These are phyloP conservation scores for Malaclemys terrapin DNA, from an alignment of 2,113 vertebrate species.

Conservation along the genomic window DNA sequence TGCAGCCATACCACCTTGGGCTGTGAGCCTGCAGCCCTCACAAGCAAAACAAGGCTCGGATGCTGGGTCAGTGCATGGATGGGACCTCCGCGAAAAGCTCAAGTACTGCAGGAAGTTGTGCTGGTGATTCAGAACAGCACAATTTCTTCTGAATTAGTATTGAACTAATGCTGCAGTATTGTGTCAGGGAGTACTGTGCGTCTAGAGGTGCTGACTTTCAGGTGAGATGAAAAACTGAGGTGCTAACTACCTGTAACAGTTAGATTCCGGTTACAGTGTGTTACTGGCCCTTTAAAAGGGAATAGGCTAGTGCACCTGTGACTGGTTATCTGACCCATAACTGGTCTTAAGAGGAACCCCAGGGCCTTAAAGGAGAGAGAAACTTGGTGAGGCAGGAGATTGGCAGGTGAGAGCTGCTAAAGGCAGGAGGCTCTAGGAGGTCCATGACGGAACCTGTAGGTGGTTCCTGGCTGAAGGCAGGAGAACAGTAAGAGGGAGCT, in stretches of 20 bases:
- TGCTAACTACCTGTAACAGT: constrained; percentile 46
- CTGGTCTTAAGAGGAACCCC: not conserved
- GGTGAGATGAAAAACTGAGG: constrained; percentile 44
- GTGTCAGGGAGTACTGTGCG: not conserved
- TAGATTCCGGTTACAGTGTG: not conserved
- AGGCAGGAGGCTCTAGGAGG: not conserved
- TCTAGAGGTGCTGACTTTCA: constrained; percentile 27
- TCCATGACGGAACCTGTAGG: not conserved
- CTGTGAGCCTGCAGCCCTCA: not conserved
- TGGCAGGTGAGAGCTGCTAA: not conserved
- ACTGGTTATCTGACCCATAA: not conserved
- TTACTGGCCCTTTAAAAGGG: not conserved
- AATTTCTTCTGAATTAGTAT: constrained; percentile 16
- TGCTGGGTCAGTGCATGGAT: not conserved
- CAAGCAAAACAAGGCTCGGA: accelerated
- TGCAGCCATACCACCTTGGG: not conserved
- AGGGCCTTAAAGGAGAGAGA: not conserved
- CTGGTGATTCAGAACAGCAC: constrained; percentile 17
- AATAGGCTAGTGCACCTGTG: not conserved
- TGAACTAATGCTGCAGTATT: not conserved
- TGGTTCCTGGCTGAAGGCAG: not conserved
- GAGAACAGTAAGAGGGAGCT: not conserved
- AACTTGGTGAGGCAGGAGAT: not conserved
- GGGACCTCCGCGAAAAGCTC: not conserved
- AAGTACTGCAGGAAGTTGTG: not conserved